A percentile compares a stretch with the other conserved stretches of the same genome.
Evolutionary conservation across 2,888 invertebrate genomes (phyloP).

Genomic region (Lomographa bimaculata): DNA sequence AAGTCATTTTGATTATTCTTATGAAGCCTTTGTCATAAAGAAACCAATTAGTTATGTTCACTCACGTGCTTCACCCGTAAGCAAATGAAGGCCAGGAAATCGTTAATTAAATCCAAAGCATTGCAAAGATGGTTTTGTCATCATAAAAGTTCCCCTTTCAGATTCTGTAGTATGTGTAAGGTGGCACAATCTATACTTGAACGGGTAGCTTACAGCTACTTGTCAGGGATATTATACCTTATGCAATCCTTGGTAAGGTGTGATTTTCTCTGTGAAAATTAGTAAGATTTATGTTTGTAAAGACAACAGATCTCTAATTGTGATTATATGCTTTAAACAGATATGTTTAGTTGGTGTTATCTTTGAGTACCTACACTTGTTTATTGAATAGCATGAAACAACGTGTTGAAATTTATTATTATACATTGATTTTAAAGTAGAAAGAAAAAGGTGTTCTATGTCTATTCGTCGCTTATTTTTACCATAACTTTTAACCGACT

Average conservation of each 20-base stretch:
- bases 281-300: constrained; percentile 32
- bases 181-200: constrained; percentile 37
- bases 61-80: constrained; percentile 37
- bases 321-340: constrained; percentile 58
- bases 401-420: no score
- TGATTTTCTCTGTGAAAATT: constrained; percentile 21
- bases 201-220: no score
- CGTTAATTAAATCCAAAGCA: constrained; percentile 65
- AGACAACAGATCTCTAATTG: constrained; percentile 43
- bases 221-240: constrained; percentile 34
- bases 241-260: constrained; percentile 25
- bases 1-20: no score
- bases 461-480: no score
- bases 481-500: no score
- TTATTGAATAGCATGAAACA: no score
- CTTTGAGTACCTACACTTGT: no score
- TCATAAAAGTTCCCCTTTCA: constrained; percentile 60
- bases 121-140: constrained; percentile 59
- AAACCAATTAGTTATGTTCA: constrained; percentile 33
- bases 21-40: constrained; percentile 6
- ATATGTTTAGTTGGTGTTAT: constrained; percentile 48
- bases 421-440: no score
- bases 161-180: constrained; percentile 46
- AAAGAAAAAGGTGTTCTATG: no score
- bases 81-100: constrained; percentile 54